Evolutionary conservation across 2,113 vertebrate species (phyloP), one percentile per base, ranked within the genome.

Genomic region (Neodon shergylaensis): DNA sequence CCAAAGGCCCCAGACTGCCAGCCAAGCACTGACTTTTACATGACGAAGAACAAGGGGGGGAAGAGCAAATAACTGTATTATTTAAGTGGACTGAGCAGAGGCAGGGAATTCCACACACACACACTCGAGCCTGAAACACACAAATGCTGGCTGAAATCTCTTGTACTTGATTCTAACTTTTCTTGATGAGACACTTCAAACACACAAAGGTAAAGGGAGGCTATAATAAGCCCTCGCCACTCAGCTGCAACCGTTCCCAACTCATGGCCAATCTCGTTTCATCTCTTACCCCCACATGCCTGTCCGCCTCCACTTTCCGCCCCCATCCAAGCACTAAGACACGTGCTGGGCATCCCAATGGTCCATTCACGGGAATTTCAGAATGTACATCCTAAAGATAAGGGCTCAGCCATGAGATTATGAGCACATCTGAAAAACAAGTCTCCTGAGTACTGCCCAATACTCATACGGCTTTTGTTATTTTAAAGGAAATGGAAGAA

Each of bases 141-240:
- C 74, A 82, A 86, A 94, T 33, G 44, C 49, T 44, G 9, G 66
- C 28, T 63, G 63, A 72, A 44, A 63, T 90, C 28, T 82, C 54
- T 76, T 90, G 49, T 73, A 17, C n/a, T 94, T 87, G 58, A 58
- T 84, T 93, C 73, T 91, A 94, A 92, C 49, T 92, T 91, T 87
- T 79, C 47, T 26, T 63, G 61, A 88, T n/a, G n/a, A 94, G 61
- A 61, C 61, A 52, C 88, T 94, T 88, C 33, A 95, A 92, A 93
- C 84, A 93, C 28, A 94, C 44, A 65, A 72, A 44, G 61, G 72
- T 76, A 86, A 90, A 76, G 19, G 52, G 72, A 90, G n/a, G 63
- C 13, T 39, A 10, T 26, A 84, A 52, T 42, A 94, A 94, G 22
- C 44, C 86, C 33, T 58, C 33, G 6, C 13, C 5, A 10, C 49